Percentiles rank a stretch among this genome's conserved stretches.
Evolutionary conservation across 2,888 invertebrate species (phyloP).

Genomic region (Disparrhopalites patrizii): DNA sequence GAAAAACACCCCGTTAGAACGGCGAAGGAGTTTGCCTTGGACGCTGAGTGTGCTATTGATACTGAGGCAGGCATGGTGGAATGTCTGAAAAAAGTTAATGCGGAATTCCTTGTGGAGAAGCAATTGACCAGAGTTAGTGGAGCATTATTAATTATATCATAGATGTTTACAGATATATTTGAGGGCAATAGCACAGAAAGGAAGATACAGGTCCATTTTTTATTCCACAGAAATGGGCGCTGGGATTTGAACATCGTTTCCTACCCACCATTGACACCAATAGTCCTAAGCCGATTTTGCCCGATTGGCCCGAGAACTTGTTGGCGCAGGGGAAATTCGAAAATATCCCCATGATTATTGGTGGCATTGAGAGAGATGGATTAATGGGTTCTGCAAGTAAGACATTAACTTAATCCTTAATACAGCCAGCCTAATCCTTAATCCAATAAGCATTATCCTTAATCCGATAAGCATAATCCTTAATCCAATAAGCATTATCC

Average conservation of each 20-base stretch:
- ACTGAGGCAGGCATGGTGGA: neutral
- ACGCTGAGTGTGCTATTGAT: neutral
- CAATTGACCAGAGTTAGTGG: neutral
- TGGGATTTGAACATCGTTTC: neutral
- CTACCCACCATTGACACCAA: neutral
- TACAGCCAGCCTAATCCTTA: no score
- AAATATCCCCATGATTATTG: neutral
- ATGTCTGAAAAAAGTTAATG: conserved; percentile 4
- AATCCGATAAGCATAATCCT: no score
- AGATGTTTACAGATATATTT: no score
- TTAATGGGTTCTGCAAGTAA: conserved; percentile 1
- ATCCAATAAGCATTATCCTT: no score
- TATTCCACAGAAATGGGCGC: neutral
- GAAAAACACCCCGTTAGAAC: conserved; percentile 16
- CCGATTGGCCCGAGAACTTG: neutral
- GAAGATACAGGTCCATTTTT: no score
- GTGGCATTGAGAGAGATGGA: conserved; percentile 1
- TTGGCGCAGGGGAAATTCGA: neutral
- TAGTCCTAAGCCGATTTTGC: neutral
- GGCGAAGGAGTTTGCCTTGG: conserved; percentile 1
- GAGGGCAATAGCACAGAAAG: no score
- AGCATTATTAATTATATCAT: neutral
- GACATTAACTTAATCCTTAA: neutral
- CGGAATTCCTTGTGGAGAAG: neutral
- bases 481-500: no score